Conservation (phyloP, 2,113 vertebrate species). For the Dolichotis patagonum region DNA sequence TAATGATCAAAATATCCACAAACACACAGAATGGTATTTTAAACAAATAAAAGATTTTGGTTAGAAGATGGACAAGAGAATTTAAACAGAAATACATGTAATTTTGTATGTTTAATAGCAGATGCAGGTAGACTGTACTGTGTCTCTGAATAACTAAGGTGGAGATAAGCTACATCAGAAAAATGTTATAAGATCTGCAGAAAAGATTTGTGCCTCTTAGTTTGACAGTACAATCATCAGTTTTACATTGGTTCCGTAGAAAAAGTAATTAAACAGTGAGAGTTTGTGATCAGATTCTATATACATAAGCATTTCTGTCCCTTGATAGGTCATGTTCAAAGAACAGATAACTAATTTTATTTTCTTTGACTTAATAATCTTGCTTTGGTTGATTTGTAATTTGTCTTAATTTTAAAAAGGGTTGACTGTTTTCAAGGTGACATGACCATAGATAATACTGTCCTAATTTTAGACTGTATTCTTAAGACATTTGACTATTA, state of each 20-base stretch:
- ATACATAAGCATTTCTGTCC: not conserved
- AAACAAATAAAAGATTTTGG: not conserved
- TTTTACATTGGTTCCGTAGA: not conserved
- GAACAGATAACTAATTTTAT: not conserved
- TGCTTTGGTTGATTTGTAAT: slow-evolving; percentile 21
- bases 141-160: slow-evolving; percentile 22
- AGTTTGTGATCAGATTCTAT: not conserved
- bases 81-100: not conserved
- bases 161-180: not conserved
- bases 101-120: not conserved
- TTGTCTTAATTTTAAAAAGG: not conserved
- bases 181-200: not conserved
- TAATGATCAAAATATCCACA: slow-evolving; percentile 50
- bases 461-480: slow-evolving; percentile 38
- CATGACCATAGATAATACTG: not conserved
- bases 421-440: not conserved
- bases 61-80: slow-evolving; percentile 20
- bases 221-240: not conserved
- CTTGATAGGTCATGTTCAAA: not conserved
- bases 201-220: not conserved
- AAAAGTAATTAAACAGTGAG: slow-evolving; percentile 29
- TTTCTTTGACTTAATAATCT: slow-evolving; percentile 35
- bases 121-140: not conserved
- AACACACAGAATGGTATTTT: not conserved
- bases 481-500: not conserved